Conservation (phyloP, 2,888 invertebrate genomes). For the Chamaedrilus cognettii region DNA sequence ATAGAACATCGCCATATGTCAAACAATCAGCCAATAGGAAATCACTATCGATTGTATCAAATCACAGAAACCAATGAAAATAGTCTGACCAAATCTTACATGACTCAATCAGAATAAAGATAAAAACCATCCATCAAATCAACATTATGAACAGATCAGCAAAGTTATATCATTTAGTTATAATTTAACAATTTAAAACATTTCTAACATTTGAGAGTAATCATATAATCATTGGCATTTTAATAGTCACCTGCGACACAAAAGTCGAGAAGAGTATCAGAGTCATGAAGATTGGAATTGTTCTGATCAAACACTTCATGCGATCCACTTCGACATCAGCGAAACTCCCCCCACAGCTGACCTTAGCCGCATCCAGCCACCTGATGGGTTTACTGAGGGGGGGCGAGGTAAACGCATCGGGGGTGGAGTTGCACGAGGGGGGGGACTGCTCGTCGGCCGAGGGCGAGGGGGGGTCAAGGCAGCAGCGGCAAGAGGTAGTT, state of each 20-base stretch:
- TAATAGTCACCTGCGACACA: slow-evolving; percentile 19
- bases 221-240: too few species aligned
- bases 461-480: not conserved
- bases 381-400: not conserved
- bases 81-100: too few species aligned
- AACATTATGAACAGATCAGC: too few species aligned
- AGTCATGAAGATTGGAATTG: slow-evolving; percentile 16
- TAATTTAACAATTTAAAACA: too few species aligned
- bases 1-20: too few species aligned
- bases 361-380: slow-evolving; percentile 36
- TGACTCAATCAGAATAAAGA: too few species aligned
- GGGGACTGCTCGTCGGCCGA: not conserved
- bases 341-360: slow-evolving; percentile 43
- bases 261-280: slow-evolving; percentile 19
- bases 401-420: not conserved
- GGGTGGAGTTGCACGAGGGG: not conserved
- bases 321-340: slow-evolving; percentile 43
- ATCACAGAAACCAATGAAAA: too few species aligned
- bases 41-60: too few species aligned
- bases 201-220: too few species aligned
- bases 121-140: too few species aligned
- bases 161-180: too few species aligned
- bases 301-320: slow-evolving; percentile 14
- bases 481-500: not conserved
- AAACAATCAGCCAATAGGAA: too few species aligned